Conservation (phyloP, 2,888 invertebrate genomes). For the Seira sanloemensis region DNA sequence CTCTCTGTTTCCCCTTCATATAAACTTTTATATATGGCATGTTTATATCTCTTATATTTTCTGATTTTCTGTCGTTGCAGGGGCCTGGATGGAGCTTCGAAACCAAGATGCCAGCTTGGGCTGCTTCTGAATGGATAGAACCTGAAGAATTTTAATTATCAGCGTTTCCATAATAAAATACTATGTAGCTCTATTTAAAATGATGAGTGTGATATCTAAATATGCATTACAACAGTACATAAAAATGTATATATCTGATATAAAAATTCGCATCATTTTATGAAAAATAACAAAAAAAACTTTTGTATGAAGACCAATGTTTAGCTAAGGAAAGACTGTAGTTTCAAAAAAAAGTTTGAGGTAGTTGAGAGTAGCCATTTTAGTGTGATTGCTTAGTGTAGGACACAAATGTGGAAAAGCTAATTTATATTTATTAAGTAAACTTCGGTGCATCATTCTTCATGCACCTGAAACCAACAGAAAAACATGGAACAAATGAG, state of each 20-base stretch:
- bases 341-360: neutral
- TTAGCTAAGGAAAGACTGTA: neutral
- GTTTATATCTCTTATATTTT: no score
- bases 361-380: neutral
- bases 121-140: conserved; percentile 88
- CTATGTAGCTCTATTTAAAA: neutral
- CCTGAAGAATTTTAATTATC: conserved; percentile 76
- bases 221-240: neutral
- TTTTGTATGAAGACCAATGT: conserved; percentile 29
- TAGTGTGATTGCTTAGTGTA: neutral
- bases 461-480: neutral
- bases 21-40: no score
- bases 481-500: conserved; percentile 9
- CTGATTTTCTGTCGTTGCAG: conserved; percentile 77
- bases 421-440: no score
- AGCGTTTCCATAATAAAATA: conserved; percentile 8
- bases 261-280: conserved; percentile 4
- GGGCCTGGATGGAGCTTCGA: conserved; percentile 97
- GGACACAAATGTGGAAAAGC: no score
- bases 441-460: neutral
- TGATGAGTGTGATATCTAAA: conserved; percentile 36
- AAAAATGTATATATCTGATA: conserved; percentile 8
- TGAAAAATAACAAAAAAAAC: neutral
- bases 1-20: no score
- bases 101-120: conserved; percentile 89